Conservation (phyloP, 1,140 invertebrate species). For the Hyles vespertilio region DNA sequence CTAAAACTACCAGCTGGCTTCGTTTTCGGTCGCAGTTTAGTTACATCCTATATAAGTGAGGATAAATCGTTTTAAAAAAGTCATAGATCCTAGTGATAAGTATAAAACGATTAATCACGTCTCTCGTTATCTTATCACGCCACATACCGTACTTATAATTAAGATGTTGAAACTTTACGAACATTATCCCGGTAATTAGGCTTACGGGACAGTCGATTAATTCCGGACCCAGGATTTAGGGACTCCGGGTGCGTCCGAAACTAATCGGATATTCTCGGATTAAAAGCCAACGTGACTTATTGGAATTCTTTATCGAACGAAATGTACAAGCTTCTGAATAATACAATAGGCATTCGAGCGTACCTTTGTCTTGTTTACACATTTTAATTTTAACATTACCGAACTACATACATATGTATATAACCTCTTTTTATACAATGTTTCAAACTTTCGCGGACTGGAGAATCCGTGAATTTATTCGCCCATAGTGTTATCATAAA, state of each 20-base stretch:
- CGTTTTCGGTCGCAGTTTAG: too few species aligned
- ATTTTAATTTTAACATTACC: too few species aligned
- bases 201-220: conserved; percentile 20
- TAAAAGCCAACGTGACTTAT: conserved; percentile 24
- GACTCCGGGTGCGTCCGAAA: conserved; percentile 18
- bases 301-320: conserved; percentile 14
- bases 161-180: conserved; percentile 10
- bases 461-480: too few species aligned
- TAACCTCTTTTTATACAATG: too few species aligned
- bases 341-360: not conserved
- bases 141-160: conserved; percentile 5
- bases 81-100: too few species aligned
- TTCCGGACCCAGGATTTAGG: conserved; percentile 18
- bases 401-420: too few species aligned
- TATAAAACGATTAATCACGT: too few species aligned
- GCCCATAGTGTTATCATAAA: too few species aligned
- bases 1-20: too few species aligned
- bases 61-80: too few species aligned
- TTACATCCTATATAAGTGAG: too few species aligned
- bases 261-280: conserved; percentile 24
- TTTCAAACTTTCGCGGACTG: too few species aligned
- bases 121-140: not conserved
- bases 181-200: conserved; percentile 23
- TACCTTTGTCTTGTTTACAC: not conserved
- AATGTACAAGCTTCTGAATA: conserved; percentile 2